phyloP scores from a whole-genome alignment of 1,140 invertebrate species.

The Microplitis mediator region DNA sequence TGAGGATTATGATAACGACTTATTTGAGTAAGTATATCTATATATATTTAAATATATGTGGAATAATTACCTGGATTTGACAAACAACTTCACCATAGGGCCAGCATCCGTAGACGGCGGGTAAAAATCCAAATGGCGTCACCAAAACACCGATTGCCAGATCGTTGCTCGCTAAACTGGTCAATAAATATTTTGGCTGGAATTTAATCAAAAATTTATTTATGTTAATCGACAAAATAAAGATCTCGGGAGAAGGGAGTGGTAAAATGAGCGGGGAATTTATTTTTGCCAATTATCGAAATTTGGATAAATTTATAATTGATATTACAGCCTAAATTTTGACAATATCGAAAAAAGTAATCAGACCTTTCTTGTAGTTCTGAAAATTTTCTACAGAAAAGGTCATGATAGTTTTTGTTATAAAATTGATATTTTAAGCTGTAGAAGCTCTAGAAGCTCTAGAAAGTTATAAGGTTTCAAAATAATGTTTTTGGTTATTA shows the following conservation, averaged over 20 bases:
- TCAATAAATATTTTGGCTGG: conserved; percentile 82
- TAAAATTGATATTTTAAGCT: too few species aligned
- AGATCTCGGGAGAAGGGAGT: too few species aligned
- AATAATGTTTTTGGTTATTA: too few species aligned
- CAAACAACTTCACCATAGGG: conserved; percentile 87
- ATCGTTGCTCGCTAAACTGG: conserved; percentile 82
- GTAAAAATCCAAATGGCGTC: conserved; percentile 80
- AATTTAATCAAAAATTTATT: conserved; percentile 53
- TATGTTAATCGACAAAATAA: background rate
- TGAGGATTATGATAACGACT: background rate
- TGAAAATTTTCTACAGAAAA: too few species aligned
- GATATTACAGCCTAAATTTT: background rate
- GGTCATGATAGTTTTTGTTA: too few species aligned
- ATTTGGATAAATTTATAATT: background rate
- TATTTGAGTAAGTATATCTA: too few species aligned
- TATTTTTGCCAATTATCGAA: background rate
- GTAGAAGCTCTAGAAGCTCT: too few species aligned
- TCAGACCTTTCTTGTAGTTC: too few species aligned
- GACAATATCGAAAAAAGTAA: background rate
- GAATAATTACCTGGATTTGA: conserved; percentile 78
- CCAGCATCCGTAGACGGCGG: conserved; percentile 83
- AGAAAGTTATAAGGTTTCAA: too few species aligned
- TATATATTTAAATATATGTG: background rate
- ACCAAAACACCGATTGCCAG: conserved; percentile 82
- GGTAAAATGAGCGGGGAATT: background rate